A percentile compares a stretch with the other conserved stretches of the same genome.
Evolutionary conservation across 2,113 vertebrate genomes (phyloP).

Genomic region (Dendropsophus ebraccatus): DNA sequence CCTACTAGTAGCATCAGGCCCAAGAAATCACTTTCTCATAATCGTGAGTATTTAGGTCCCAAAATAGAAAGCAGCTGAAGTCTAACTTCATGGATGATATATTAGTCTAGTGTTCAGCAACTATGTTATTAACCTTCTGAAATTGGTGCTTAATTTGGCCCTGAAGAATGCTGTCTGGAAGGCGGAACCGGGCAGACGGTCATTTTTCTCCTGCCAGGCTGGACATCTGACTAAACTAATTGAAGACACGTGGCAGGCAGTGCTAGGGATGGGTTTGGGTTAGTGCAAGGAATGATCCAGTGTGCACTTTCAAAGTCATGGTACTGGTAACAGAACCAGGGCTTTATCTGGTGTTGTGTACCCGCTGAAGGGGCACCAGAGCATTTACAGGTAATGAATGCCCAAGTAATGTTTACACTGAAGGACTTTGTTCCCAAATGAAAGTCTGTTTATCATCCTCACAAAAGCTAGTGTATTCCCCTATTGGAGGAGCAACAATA

Average conservation of each 20-base stretch:
- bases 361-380: constrained; percentile 41
- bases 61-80: constrained; percentile 46
- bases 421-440: no score
- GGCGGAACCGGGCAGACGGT: constrained; percentile 47
- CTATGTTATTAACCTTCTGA: constrained; percentile 60
- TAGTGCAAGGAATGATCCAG: constrained; percentile 61
- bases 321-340: constrained; percentile 62
- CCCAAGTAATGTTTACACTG: constrained; percentile 58
- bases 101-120: constrained; percentile 60
- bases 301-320: constrained; percentile 61
- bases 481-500: no score
- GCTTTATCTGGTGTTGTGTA: constrained; percentile 64
- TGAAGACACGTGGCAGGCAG: constrained; percentile 69
- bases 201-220: constrained; percentile 59
- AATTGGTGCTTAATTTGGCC: constrained; percentile 53
- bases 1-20: constrained; percentile 8
- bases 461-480: no score
- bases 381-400: constrained; percentile 10
- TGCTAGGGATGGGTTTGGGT: constrained; percentile 60
- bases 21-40: constrained; percentile 3
- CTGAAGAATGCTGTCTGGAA: constrained; percentile 56
- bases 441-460: no score
- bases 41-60: constrained; percentile 36
- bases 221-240: constrained; percentile 66
- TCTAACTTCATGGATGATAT: constrained; percentile 53